These are phyloP conservation scores for Liparis tanakae DNA, from an alignment of 2,797 vertebrate genomes.

Conservation along the genomic window DNA sequence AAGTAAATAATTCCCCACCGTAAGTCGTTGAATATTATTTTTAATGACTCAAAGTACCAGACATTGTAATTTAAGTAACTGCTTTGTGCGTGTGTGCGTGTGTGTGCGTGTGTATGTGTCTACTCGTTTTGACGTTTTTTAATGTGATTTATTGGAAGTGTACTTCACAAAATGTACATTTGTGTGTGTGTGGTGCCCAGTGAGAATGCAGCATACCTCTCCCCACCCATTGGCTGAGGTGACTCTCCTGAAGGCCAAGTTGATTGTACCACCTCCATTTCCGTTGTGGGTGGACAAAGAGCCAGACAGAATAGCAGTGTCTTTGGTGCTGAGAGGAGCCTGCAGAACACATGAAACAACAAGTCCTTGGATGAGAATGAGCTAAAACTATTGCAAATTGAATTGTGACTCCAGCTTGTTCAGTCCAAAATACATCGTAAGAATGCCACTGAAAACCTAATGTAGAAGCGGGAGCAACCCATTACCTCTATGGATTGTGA, in stretches of 20 bases:
- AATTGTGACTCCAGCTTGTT: slow-evolving; percentile 3
- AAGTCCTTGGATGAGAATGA: slow-evolving; percentile 9
- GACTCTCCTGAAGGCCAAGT: slow-evolving; percentile 90
- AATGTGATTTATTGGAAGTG: background rate
- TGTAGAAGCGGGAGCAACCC: background rate
- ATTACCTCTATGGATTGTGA: slow-evolving; percentile 98
- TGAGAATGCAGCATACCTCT: slow-evolving; percentile 83
- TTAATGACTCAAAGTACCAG: no score
- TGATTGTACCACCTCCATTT: slow-evolving; percentile 94
- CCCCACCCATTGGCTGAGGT: slow-evolving; percentile 97
- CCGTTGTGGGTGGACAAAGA: slow-evolving; percentile 99
- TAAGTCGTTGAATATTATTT: no score
- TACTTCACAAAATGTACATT: background rate
- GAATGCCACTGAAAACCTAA: background rate
- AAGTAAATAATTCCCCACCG: no score
- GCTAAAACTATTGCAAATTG: background rate
- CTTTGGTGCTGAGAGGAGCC: slow-evolving; percentile 94
- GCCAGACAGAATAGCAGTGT: slow-evolving; percentile 96
- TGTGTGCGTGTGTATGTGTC: no score
- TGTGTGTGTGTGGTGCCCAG: background rate
- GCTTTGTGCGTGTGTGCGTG: no score
- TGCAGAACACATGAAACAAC: slow-evolving; percentile 55
- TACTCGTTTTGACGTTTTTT: no score
- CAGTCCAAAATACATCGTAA: background rate
- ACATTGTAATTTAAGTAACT: no score